Conservation (phyloP, 2,113 vertebrate genomes). For the Microtus oregoni region DNA sequence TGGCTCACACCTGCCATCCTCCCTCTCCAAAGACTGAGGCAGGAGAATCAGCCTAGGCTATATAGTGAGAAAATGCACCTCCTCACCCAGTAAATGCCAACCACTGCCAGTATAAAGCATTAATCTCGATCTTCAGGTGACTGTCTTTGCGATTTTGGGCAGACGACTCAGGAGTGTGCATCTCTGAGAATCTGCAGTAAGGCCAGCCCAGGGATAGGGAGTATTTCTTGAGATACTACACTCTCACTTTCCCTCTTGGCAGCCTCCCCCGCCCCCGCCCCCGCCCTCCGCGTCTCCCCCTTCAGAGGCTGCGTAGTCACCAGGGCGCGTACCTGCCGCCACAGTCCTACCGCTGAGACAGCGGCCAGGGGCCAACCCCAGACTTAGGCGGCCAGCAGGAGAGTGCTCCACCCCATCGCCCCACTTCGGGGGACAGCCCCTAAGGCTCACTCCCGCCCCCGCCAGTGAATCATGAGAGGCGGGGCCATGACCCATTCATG, state of each 20-base stretch:
- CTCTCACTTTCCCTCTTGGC: not conserved
- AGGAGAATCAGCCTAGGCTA: not conserved
- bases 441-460: slow-evolving; percentile 83
- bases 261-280: too few species aligned
- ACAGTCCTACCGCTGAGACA: not conserved
- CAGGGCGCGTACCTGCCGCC: not conserved
- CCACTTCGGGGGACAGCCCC: slow-evolving; percentile 75
- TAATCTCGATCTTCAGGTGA: not conserved
- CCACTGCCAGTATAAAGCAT: not conserved
- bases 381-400: not conserved
- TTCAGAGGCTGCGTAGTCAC: not conserved
- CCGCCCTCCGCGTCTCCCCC: not conserved
- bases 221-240: not conserved
- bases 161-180: not conserved
- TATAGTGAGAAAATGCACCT: not conserved
- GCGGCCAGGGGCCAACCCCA: not conserved
- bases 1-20: not conserved
- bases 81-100: not conserved
- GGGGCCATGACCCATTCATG: slow-evolving; percentile 92
- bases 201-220: not conserved
- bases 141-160: not conserved
- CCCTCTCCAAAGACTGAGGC: not conserved
- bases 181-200: not conserved
- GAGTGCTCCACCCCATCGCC: slow-evolving; percentile 73
- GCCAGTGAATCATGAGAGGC: slow-evolving; percentile 76